Evolutionary conservation across 2,888 invertebrate genomes (phyloP).

Genomic region (Alitta virens): DNA sequence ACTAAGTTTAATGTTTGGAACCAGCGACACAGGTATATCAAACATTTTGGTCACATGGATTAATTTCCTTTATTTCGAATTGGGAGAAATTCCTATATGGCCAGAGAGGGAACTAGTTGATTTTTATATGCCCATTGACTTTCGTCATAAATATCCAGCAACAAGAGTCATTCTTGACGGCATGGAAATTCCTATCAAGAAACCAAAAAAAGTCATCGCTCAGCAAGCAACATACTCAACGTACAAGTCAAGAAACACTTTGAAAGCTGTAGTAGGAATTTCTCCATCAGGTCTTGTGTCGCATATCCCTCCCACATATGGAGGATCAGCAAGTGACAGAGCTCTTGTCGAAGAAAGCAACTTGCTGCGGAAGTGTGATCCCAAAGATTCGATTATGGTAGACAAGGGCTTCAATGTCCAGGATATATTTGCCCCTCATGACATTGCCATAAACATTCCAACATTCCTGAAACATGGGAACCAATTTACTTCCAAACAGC

Average conservation of each 20-base stretch:
- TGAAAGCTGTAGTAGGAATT: conserved; percentile 5
- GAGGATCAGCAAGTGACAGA: background rate
- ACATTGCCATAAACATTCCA: background rate
- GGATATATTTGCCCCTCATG: conserved; percentile 2
- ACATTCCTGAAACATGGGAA: conserved; percentile 1
- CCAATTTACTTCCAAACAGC: background rate
- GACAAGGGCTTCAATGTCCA: conserved; percentile 13
- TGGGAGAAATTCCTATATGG: background rate
- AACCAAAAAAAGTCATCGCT: background rate
- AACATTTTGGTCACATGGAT: background rate
- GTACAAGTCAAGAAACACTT: conserved; percentile 9
- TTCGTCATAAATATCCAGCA: background rate
- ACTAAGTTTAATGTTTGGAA: background rate
- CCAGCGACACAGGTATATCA: background rate
- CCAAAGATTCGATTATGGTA: conserved; percentile 7
- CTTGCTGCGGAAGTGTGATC: background rate
- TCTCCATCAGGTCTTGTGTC: conserved; percentile 1
- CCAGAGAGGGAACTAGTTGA: background rate
- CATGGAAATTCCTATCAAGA: conserved; percentile 6
- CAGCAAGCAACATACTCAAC: background rate
- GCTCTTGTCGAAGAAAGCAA: background rate
- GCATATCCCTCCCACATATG: conserved; percentile 4
- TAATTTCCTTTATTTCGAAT: background rate
- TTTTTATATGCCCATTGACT: background rate
- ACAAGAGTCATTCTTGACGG: background rate